Base-by-base conservation (phyloP, 2,797 vertebrate genomes). In the Hypotaenidia okinawae region DNA sequence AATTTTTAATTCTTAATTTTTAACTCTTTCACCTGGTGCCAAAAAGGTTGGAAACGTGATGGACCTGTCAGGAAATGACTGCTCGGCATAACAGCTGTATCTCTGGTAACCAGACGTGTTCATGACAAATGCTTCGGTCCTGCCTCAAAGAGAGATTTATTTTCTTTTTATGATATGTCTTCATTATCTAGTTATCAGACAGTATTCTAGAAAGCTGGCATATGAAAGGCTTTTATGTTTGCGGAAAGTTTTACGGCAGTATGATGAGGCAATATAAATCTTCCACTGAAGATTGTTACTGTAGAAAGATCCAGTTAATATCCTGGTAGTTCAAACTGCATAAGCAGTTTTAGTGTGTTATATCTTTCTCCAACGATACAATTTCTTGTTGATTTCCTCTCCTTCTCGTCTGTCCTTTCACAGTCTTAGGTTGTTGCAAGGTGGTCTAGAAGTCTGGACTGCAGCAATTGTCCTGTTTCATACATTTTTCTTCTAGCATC, bases 21-120 rank as follows among this genome's bases (percentile, higher is more conserved):
- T 84, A 62, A 49, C 39, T 87, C 54, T 39, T 95, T 80, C 49
- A 73, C 73, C 47, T 94, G 63, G 49, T 96, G 45, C 89, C 94
- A 97, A 95, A 96, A 93, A 94, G 90, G 96, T 97, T 96, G 97
- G 97, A 97, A 97, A 78, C 87, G 77, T 95, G 96, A 98, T 96
- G 95, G 92, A 98, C 93, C 73, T 93, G 94, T 97, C 90, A 96
- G 96, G 97, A 98, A 98, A 97, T 97, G 47, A 78, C 76, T 76
- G 95, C 94, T 78, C 62, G 94, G 84, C 39, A 14, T 76, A 89
- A 73, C 54, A 92, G 86, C 95, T 96, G 67, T 89, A 90, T 96
- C 93, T 96, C 97, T 96, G 96, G 35, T 94, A 93, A 69, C 78
- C 78, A 89, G 45, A 79, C 5, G 7, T 91, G 45, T 92, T 84